phyloP scores from a whole-genome alignment of 2,797 vertebrate species.

The Rousettus madagascariensis region DNA sequence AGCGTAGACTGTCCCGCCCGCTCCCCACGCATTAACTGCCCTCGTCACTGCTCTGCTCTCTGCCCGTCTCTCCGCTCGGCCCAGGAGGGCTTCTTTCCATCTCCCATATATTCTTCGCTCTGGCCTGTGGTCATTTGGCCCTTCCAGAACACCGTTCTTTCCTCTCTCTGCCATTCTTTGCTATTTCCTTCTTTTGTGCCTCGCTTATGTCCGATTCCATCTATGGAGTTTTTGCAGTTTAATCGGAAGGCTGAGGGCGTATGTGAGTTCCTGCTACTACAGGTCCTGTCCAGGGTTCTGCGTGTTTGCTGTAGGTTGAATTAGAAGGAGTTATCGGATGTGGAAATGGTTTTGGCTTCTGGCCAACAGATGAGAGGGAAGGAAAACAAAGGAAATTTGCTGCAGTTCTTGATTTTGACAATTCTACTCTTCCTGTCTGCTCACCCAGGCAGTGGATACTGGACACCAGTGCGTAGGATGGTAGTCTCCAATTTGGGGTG shows the following conservation, averaged over 20 bases:
- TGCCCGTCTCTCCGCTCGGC: neutral
- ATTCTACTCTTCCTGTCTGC: neutral
- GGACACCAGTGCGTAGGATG: neutral
- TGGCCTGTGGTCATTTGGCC: too few species aligned
- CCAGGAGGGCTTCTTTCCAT: neutral
- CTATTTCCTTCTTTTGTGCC: neutral
- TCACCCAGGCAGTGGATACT: neutral
- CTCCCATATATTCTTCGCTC: neutral
- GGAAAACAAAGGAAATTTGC: neutral
- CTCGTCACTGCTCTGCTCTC: neutral
- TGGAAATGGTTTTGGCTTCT: neutral
- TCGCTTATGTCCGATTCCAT: neutral
- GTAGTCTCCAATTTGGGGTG: neutral
- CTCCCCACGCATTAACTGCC: neutral
- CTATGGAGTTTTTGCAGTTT: neutral
- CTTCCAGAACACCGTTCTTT: neutral
- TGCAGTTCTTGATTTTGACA: neutral
- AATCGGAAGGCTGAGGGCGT: neutral
- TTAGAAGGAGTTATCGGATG: neutral
- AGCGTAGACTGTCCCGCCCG: neutral
- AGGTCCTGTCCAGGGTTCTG: neutral
- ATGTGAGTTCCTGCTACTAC: neutral
- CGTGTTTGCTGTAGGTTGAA: neutral
- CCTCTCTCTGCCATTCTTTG: neutral
- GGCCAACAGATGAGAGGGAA: neutral